Conservation (phyloP, 1,140 invertebrate genomes). For the Eubasilissa regina region DNA sequence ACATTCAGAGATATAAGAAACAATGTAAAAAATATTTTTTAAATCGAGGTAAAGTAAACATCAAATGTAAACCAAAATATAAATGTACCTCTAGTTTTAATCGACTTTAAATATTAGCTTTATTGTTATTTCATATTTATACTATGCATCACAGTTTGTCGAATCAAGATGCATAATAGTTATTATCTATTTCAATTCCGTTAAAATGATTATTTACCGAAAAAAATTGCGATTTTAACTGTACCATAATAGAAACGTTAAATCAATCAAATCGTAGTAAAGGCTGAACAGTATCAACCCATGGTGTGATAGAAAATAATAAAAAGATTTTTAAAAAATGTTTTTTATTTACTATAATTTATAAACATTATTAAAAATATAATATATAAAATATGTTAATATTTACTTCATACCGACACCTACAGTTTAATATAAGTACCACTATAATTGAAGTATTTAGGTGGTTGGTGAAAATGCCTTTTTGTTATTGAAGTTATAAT, state of each 20-base stretch:
- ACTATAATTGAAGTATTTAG: not conserved
- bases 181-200: not conserved
- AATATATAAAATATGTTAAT: not conserved
- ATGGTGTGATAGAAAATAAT: not conserved
- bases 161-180: too few relatives aligned
- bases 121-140: too few relatives aligned
- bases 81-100: too few relatives aligned
- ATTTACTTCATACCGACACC: not conserved
- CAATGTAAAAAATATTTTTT: not conserved
- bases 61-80: not conserved
- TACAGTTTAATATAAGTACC: slow-evolving; percentile 6
- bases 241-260: too few relatives aligned
- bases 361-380: too few relatives aligned
- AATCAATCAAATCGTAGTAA: too few relatives aligned
- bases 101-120: too few relatives aligned
- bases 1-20: not conserved
- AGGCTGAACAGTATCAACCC: not conserved
- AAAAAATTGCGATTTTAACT: not conserved
- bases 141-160: too few relatives aligned
- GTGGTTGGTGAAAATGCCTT: not conserved
- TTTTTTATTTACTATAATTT: not conserved
- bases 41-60: not conserved
- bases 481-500: not conserved
- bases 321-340: not conserved
- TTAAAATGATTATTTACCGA: not conserved